A percentile compares a stretch with the other conserved stretches of the same genome.
phyloP scores from a whole-genome alignment of 2,888 invertebrate species.

The Acronicta alni region DNA sequence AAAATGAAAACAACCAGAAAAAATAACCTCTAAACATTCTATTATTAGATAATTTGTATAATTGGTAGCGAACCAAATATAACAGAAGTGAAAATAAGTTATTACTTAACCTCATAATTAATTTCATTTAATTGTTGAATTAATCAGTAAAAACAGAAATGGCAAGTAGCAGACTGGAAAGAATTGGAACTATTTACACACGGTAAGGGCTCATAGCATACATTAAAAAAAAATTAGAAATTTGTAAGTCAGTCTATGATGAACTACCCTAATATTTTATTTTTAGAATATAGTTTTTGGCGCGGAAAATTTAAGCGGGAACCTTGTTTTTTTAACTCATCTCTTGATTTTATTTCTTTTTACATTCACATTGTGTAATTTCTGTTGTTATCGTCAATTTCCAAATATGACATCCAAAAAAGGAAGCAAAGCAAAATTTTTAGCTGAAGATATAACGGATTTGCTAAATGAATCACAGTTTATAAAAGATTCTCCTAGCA shows the following conservation, averaged over 20 bases:
- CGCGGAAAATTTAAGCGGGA: conserved; percentile 50
- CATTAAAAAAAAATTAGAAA: too few species aligned
- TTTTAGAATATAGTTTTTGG: conserved; percentile 22
- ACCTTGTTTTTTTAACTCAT: conserved; percentile 3
- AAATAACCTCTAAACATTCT: too few species aligned
- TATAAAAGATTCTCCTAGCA: conserved; percentile 69
- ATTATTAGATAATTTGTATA: too few species aligned
- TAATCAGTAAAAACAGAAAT: conserved; percentile 68
- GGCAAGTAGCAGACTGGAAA: conserved; percentile 92
- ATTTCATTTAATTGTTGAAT: too few species aligned
- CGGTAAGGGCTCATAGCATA: conserved; percentile 87
- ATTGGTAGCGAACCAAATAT: too few species aligned
- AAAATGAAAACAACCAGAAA: too few species aligned
- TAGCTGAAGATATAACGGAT: conserved; percentile 70
- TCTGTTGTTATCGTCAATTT: not conserved
- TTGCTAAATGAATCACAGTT: conserved; percentile 72
- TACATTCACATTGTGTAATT: not conserved
- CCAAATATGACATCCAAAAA: conserved; percentile 72
- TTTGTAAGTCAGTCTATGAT: conserved; percentile 17
- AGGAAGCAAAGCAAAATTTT: conserved; percentile 68
- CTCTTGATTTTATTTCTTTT: not conserved
- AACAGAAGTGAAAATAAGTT: too few species aligned
- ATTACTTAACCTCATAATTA: too few species aligned
- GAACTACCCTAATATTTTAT: conserved; percentile 20
- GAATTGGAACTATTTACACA: conserved; percentile 92